Evolutionary conservation across 2,797 vertebrate genomes (phyloP), one percentile per base, ranked within the genome.

Genomic region (Knipowitschia caucasica): DNA sequence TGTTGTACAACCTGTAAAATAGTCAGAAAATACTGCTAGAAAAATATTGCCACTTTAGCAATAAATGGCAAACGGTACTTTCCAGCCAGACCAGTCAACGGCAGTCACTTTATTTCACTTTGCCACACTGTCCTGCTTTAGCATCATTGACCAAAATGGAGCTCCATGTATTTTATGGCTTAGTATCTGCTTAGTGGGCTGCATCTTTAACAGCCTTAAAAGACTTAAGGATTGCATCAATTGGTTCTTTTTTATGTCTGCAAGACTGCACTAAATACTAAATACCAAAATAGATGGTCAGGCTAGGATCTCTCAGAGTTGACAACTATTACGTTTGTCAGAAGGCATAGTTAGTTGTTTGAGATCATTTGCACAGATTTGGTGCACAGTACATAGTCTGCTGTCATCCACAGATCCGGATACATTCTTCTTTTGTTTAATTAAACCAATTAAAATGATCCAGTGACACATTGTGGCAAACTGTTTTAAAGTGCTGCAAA

Each of bases 401-500:
- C 53, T 25, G 55, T 52, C 64, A 59, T 56, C 50, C 56, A 70
- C 65, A 72, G 70, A 77, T 62, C 56, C 54, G 64, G 70, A 75
- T 64, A 78, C 77, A 73, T 76, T 73, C 65, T 25, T 62, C 73
- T 33, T 58, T 34, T 0, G 36, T 53, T 59, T 45, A 49, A 61
- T 67, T 26, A 63, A 42, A 59, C 67, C 62, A 69, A 77, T 70
- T 58, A 54, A 26, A 64, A 50, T 27, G 56, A 75, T 80, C 29
- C 38, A 49, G 65, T 59, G 60, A 44, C 53, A 83, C 61, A 69
- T 62, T 73, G 83, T 87, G 84, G 82, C 83, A 83, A 73, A 63
- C 77, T 42, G 23, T 62, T 80, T 78, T 88, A 89, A 89, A 88
- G 86, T 88, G 87, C 86, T 78, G 74, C 73, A 56, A 69, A 85